Percentiles rank a stretch among this genome's conserved stretches.
These are phyloP conservation scores for Artemisiospiza belli DNA, from an alignment of 2,113 vertebrate species.

Conservation along the genomic window DNA sequence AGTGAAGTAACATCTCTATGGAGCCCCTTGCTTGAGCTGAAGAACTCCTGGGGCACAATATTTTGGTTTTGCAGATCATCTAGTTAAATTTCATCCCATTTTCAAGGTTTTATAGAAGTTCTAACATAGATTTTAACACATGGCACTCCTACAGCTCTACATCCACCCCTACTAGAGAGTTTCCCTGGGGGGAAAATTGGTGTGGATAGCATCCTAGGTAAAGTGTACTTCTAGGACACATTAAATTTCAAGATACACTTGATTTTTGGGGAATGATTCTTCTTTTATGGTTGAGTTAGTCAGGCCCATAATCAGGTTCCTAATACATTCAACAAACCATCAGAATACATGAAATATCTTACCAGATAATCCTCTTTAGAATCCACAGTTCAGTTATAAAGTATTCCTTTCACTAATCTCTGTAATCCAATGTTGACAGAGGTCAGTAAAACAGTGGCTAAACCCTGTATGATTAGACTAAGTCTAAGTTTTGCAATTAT, in stretches of 20 bases:
- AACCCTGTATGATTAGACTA: conserved; percentile 43
- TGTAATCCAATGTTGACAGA: conserved; percentile 63
- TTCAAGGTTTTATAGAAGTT: neutral
- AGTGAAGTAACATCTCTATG: neutral
- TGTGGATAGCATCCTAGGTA: neutral
- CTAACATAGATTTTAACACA: neutral
- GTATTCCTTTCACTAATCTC: conserved; percentile 67
- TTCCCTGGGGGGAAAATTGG: neutral
- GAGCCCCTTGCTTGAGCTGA: neutral
- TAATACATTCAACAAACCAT: conserved; percentile 57
- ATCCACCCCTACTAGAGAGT: neutral
- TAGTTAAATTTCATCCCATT: neutral
- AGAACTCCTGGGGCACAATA: neutral
- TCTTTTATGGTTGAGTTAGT: conserved; percentile 27
- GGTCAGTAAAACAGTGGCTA: conserved; percentile 67
- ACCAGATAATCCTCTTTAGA: conserved; percentile 69
- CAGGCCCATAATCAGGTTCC: conserved; percentile 15
- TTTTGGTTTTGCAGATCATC: neutral
- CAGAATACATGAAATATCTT: conserved; percentile 62
- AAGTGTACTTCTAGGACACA: neutral
- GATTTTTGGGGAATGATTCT: conserved; percentile 12
- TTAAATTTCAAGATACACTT: neutral
- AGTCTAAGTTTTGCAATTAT: conserved; percentile 43
- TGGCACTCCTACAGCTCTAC: neutral
- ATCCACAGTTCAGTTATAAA: conserved; percentile 70